Evolutionary conservation across 2,888 invertebrate genomes (phyloP).

Genomic region (Lymantria monacha): DNA sequence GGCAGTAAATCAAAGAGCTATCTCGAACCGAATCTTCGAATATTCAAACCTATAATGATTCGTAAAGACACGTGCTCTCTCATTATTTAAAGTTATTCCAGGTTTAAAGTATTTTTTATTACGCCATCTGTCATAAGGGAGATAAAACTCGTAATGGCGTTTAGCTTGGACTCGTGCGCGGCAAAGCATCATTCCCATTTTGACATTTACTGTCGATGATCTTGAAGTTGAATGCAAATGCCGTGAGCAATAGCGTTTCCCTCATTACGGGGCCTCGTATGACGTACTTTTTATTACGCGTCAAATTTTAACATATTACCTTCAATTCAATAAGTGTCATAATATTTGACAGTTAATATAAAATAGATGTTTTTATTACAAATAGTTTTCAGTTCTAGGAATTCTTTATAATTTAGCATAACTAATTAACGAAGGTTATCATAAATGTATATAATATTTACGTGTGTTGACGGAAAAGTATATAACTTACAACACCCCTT

Average conservation of each 20-base stretch:
- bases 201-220: slow-evolving; percentile 74
- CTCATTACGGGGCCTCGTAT: slow-evolving; percentile 56
- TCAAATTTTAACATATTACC: slow-evolving; percentile 57
- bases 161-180: slow-evolving; percentile 54
- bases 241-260: slow-evolving; percentile 51
- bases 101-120: slow-evolving; percentile 79
- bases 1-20: slow-evolving; percentile 74
- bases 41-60: slow-evolving; percentile 59
- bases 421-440: too few species aligned
- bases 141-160: slow-evolving; percentile 69
- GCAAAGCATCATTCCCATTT: slow-evolving; percentile 47
- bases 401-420: too few species aligned
- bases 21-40: slow-evolving; percentile 58
- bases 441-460: too few species aligned
- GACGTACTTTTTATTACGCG: slow-evolving; percentile 62
- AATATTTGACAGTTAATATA: slow-evolving; percentile 34
- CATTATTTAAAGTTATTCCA: slow-evolving; percentile 71
- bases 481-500: too few species aligned
- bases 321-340: slow-evolving; percentile 36
- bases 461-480: too few species aligned
- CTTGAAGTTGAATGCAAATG: slow-evolving; percentile 64
- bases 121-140: slow-evolving; percentile 75
- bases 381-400: neutral
- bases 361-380: slow-evolving; percentile 9
- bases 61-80: slow-evolving; percentile 70